Percentiles rank a stretch among this genome's conserved stretches.
These are phyloP conservation scores for Apodemia zela DNA, from an alignment of 2,888 invertebrate genomes.

Conservation along the genomic window DNA sequence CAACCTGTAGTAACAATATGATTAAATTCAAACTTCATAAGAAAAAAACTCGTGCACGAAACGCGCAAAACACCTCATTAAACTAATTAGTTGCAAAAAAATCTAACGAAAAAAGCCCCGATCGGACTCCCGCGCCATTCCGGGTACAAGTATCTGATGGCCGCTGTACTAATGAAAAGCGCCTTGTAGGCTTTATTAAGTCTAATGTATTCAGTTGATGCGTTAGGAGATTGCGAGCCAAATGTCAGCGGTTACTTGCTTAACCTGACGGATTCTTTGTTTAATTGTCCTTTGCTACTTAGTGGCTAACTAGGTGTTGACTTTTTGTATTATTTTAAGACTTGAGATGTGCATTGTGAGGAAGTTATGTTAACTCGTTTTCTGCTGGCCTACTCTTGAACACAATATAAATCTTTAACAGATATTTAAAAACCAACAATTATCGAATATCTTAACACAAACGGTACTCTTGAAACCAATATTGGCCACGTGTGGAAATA, in stretches of 20 bases:
- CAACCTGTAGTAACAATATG: no score
- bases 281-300: constrained; percentile 32
- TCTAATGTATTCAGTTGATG: constrained; percentile 72
- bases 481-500: no score
- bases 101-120: constrained; percentile 49
- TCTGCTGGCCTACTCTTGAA: no score
- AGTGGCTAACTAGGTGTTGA: constrained; percentile 11
- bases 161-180: constrained; percentile 66
- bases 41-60: constrained; percentile 17
- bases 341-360: no score
- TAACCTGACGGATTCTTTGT: constrained; percentile 30
- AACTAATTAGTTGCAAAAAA: constrained; percentile 69
- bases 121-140: constrained; percentile 53
- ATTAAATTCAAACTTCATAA: background rate
- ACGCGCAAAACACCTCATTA: constrained; percentile 58
- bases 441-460: no score
- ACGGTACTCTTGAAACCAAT: no score
- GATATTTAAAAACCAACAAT: no score
- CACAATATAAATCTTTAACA: no score
- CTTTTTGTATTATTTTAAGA: no score
- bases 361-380: no score
- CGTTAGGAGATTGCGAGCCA: constrained; percentile 56
- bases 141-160: constrained; percentile 66
- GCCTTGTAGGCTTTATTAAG: constrained; percentile 73
- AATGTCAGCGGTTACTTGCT: constrained; percentile 55